Conservation (phyloP, 2,797 vertebrate species). For the Vultur gryphus region DNA sequence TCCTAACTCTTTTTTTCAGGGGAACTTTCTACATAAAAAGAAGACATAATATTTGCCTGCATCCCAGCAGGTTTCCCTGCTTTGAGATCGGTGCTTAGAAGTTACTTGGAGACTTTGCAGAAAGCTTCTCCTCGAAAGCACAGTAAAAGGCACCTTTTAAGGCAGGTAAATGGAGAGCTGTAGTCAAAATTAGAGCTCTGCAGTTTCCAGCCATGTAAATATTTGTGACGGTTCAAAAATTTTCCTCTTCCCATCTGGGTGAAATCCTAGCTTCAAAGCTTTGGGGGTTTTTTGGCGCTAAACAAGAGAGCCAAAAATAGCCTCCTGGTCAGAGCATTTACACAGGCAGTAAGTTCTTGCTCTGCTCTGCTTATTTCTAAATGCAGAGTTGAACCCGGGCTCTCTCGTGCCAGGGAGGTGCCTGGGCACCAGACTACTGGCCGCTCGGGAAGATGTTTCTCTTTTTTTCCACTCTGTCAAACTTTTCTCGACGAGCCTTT, state of each 20-base stretch:
- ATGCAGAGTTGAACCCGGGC: fast-evolving
- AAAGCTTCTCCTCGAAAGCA: neutral
- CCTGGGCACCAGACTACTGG: neutral
- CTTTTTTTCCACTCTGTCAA: too few relatives aligned
- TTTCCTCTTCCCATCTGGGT: neutral
- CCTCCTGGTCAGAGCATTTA: neutral
- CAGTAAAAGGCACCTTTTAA: neutral
- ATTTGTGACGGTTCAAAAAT: neutral
- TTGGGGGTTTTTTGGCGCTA: neutral
- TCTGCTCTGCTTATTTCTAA: neutral
- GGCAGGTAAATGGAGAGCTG: neutral
- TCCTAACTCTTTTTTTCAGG: neutral
- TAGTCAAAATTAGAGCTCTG: neutral
- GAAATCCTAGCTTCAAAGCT: neutral
- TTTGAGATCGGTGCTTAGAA: neutral
- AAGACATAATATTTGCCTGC: neutral
- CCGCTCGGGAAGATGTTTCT: neutral
- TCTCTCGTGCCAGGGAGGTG: fast-evolving
- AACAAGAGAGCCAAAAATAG: neutral
- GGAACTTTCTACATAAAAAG: neutral
- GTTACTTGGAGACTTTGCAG: neutral
- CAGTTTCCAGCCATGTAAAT: neutral
- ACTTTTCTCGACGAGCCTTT: neutral
- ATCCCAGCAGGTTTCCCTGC: neutral
- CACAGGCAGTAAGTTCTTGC: neutral